Conservation (phyloP, 2,113 vertebrate genomes). For the Ctenodactylus gundi region DNA sequence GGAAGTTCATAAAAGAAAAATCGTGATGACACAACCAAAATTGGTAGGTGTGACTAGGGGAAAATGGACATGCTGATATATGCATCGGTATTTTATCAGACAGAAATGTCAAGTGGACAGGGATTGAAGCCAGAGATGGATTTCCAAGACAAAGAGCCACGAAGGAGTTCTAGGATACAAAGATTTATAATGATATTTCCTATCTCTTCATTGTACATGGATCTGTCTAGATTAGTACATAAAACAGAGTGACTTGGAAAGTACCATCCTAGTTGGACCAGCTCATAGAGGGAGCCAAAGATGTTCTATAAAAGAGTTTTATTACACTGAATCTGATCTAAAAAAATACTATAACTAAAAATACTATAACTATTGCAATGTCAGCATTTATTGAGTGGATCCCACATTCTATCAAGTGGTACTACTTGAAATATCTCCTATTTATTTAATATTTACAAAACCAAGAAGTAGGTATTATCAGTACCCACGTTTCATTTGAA, state of each 20-base stretch:
- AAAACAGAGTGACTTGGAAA: not conserved
- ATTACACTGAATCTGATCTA: not conserved
- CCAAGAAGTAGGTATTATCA: not conserved
- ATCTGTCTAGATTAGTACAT: not conserved
- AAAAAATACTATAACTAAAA: not conserved
- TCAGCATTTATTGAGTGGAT: not conserved
- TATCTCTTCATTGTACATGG: not conserved
- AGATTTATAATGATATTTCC: not conserved
- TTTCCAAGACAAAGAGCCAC: not conserved
- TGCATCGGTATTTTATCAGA: not conserved
- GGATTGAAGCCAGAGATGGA: not conserved
- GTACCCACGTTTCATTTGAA: not conserved
- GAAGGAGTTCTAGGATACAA: not conserved
- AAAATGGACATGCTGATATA: not conserved
- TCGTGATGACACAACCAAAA: not conserved
- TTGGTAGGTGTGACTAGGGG: not conserved
- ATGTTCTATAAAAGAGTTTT: not conserved
- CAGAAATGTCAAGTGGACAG: not conserved
- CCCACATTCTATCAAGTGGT: not conserved
- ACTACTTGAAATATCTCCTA: not conserved
- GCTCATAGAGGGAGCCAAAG: not conserved
- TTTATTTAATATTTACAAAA: not conserved
- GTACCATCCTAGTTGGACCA: not conserved
- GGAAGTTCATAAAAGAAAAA: conserved; percentile 6
- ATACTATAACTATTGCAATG: not conserved